Evolutionary conservation across 2,888 invertebrate species (phyloP), one percentile per base, ranked within the genome.

Genomic region (Luffia ferchaultella): DNA sequence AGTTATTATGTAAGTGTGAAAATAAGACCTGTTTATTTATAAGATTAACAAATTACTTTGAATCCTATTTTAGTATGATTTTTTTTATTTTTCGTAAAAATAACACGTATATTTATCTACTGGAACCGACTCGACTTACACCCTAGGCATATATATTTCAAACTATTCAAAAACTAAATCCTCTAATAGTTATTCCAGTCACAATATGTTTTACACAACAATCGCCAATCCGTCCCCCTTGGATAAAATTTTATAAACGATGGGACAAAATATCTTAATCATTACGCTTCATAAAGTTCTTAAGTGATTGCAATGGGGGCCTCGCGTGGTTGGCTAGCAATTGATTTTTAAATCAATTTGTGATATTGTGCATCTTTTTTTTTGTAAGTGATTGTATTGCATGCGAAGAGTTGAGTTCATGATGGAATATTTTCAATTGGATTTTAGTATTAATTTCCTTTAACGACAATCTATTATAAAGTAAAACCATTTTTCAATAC

Each of bases 261-360:
- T 49, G n/a, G 42, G 64, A 76, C 75, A 75, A 76, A 77, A 77
- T 77, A 82, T 83, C 83, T 82, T 82, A 79, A 83, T 83, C 77
- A 80, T 76, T 76, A 71, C 79, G 80, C 67, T 73, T 77, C 80
- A 82, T 83, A 82, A 78, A 82, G 73, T 75, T 73, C 73, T 76
- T 83, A 80, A 83, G 83, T 83, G 82, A 82, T 83, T 83, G 74
- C 76, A 63, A 67, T 57, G 55, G 56, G 75, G 68, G 74, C 63
- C 66, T 75, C 71, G 75, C 75, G 74, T 79, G 77, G 70, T 20
- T 67, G 12, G 12, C 30, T 30, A 3, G 30, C 30, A 30, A 30
- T 30, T 30, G 30, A 30, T 30, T 30, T 30, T 12, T 3, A 12
- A 30, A 30, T 30, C 30, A 30, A 30, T 30, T 30, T 30, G 30